Base-by-base conservation (phyloP, 2,797 vertebrate genomes). In the Leptodactylus fallax region DNA sequence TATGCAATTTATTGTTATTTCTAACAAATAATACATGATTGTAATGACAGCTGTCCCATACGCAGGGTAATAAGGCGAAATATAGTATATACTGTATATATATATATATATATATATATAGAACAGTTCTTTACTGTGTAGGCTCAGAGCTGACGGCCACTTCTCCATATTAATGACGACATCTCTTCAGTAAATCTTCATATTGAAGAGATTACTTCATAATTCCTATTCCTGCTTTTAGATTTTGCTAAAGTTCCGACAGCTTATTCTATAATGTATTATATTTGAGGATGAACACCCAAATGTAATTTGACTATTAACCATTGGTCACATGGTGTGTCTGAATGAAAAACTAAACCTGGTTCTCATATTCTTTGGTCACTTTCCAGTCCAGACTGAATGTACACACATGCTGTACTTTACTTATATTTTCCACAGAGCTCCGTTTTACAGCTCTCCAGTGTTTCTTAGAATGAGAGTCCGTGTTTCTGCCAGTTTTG, bases 381-480 rank as follows among this genome's bases (percentile, higher is more conserved):
- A n/a, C 10, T 85, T 91, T 90, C 85, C 85, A 87, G 78, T 36
- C 78, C 61, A 84, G 23, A 16, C 14, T 9, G 0, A 45, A 17
- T 27, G 0, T 86, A 60, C 56, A 55, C 56, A 63, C 76, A 83
- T 78, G 58, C 80, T 90, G 19, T 65, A 61, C 27, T 78, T 0
- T 65, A 10, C 80, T 81, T 88, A 84, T 85, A n/a, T 90, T 89
- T 88, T 90, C 51, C 63, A 0, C 71, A 25, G 56, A 55, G 85
- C 72, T 77, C 63, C 49, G 11, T 76, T 96, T 97, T 92, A 95
- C 92, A 90, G 94, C 93, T 91, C 94, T 95, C 88, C 91, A 88
- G 93, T 95, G 95, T 95, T 67, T 49, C 61, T 58, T 85, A 47
- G 23, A 3, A 0, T 85, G 76, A n/a, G 6, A 9, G 36, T 87